Evolutionary conservation across 1,140 invertebrate species (phyloP).

Genomic region (Scaptodrosophila lebanonensis): DNA sequence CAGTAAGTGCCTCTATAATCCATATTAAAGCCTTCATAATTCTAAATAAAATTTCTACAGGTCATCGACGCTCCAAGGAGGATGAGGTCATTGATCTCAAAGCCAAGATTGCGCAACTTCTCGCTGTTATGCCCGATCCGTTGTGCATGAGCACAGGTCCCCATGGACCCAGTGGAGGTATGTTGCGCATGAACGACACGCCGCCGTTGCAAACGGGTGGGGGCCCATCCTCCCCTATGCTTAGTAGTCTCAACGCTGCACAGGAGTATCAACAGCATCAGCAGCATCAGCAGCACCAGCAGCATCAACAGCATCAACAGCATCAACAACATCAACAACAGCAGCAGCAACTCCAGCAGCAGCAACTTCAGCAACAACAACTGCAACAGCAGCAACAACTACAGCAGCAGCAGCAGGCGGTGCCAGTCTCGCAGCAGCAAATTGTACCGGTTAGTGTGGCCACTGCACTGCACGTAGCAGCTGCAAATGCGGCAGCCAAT

Average conservation of each 20-base stretch:
- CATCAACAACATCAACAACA: constrained; percentile 45
- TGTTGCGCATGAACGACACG: constrained; percentile 75
- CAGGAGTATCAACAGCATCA: constrained; percentile 68
- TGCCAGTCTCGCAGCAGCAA: constrained; percentile 55
- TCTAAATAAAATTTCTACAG: constrained; percentile 78
- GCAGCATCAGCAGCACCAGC: constrained; percentile 50
- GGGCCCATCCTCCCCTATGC: constrained; percentile 69
- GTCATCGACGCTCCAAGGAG: constrained; percentile 87
- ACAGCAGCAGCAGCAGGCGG: constrained; percentile 36
- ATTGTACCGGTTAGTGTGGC: constrained; percentile 64
- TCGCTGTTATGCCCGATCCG: constrained; percentile 92
- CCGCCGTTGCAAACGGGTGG: constrained; percentile 67
- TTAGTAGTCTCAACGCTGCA: constrained; percentile 54
- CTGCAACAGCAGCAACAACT: constrained; percentile 51
- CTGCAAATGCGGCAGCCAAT: constrained; percentile 42
- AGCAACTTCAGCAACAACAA: constrained; percentile 38
- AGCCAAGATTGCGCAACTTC: constrained; percentile 91
- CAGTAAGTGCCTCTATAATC: constrained; percentile 79
- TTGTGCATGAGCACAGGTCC: constrained; percentile 78
- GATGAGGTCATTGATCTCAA: constrained; percentile 94
- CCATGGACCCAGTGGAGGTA: constrained; percentile 68
- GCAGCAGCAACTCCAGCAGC: constrained; percentile 33
- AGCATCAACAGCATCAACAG: constrained; percentile 51
- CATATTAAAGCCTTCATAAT: background rate
- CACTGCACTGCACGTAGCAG: constrained; percentile 52